phyloP scores from a whole-genome alignment of 2,888 invertebrate genomes.

The Ellobium chinense region DNA sequence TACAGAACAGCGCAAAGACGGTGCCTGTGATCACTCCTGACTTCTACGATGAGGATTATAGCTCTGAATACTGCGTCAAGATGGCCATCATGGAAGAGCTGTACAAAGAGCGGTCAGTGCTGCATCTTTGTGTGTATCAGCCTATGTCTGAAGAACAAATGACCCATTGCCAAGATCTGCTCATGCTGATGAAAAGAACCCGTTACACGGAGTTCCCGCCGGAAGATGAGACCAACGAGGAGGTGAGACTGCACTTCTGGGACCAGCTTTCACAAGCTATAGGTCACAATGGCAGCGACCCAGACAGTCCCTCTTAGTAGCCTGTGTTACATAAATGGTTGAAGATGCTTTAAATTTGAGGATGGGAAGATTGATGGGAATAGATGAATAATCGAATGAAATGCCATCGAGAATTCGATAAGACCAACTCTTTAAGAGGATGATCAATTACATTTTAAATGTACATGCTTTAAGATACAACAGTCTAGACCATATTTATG shows the following conservation, averaged over 20 bases:
- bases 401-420: too few relatives aligned
- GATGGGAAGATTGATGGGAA: too few relatives aligned
- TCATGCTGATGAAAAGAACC: conserved; percentile 2
- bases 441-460: too few relatives aligned
- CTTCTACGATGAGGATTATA: conserved; percentile 22
- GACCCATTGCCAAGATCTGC: background rate
- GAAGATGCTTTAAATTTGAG: too few relatives aligned
- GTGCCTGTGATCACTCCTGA: conserved; percentile 28
- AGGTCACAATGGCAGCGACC: background rate
- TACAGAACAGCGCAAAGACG: conserved; percentile 38
- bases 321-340: too few relatives aligned
- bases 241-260: conserved; percentile 18
- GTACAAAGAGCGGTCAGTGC: conserved; percentile 11
- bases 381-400: too few relatives aligned
- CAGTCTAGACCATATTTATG: too few relatives aligned
- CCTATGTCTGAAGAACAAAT: conserved; percentile 11
- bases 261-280: conserved; percentile 12
- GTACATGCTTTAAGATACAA: too few relatives aligned
- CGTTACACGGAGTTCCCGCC: conserved; percentile 28
- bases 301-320: too few relatives aligned
- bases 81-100: conserved; percentile 48
- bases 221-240: background rate
- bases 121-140: conserved; percentile 33
- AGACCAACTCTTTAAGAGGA: too few relatives aligned
- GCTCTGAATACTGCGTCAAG: conserved; percentile 40